Evolutionary conservation across 2,888 invertebrate genomes (phyloP).

Genomic region (Tiliacea citrago): DNA sequence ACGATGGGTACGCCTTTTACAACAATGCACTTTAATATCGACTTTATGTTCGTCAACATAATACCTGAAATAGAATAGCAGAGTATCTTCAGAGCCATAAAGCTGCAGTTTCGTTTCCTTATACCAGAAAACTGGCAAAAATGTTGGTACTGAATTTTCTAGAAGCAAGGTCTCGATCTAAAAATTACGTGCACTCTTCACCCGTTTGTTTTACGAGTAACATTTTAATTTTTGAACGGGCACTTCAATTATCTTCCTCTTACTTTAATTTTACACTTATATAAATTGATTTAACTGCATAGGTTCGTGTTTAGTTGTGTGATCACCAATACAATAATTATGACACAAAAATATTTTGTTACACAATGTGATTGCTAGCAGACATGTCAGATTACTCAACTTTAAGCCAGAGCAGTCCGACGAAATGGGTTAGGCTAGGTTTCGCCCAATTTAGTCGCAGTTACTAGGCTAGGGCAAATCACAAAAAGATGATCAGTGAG

Average conservation of each 20-base stretch:
- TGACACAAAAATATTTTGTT: too few species aligned
- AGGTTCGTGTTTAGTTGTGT: too few species aligned
- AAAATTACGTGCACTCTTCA: slow-evolving; percentile 53
- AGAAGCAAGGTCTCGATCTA: slow-evolving; percentile 41
- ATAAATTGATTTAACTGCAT: too few species aligned
- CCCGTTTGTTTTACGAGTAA: slow-evolving; percentile 64
- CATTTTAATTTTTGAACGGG: slow-evolving; percentile 79
- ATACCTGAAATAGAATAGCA: slow-evolving; percentile 25
- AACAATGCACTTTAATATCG: slow-evolving; percentile 4
- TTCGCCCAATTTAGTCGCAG: background rate
- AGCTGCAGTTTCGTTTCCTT: slow-evolving; percentile 46
- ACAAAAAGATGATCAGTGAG: background rate
- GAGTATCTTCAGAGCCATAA: slow-evolving; percentile 17
- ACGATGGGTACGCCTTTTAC: slow-evolving; percentile 35
- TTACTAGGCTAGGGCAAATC: background rate
- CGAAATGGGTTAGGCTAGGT: too few species aligned
- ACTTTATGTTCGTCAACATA: background rate
- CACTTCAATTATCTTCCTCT: slow-evolving; percentile 83
- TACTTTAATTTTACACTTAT: too few species aligned
- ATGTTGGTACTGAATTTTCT: slow-evolving; percentile 45
- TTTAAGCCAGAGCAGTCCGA: too few species aligned
- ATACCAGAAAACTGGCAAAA: slow-evolving; percentile 46
- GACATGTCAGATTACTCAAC: too few species aligned
- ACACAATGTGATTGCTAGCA: too few species aligned
- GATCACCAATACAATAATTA: too few species aligned